These are phyloP conservation scores for Grammomys dolichurus DNA, from an alignment of 2,113 vertebrate species.

Conservation along the genomic window DNA sequence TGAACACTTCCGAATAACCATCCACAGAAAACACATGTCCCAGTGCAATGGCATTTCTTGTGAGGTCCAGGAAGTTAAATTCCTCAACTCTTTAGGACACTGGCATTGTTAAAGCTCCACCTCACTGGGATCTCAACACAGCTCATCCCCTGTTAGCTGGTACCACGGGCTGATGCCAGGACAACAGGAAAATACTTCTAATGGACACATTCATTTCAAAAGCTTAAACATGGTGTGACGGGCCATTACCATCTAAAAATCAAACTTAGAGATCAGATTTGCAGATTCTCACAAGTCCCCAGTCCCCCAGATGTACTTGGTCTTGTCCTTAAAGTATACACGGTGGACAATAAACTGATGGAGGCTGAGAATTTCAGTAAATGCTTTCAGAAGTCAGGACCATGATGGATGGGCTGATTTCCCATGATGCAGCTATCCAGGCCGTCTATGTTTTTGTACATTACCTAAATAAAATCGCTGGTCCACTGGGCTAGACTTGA, in stretches of 20 bases:
- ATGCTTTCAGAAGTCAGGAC: neutral
- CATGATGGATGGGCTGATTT: neutral
- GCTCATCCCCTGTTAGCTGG: no score
- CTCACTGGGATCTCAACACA: no score
- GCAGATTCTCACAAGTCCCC: neutral
- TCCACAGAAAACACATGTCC: neutral
- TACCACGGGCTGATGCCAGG: no score
- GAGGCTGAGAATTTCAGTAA: neutral
- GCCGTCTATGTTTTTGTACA: no score
- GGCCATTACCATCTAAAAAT: neutral
- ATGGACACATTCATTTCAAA: neutral
- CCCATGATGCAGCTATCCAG: neutral
- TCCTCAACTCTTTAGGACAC: neutral
- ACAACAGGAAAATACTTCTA: neutral
- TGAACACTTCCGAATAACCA: neutral
- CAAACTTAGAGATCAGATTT: neutral
- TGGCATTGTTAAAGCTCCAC: neutral
- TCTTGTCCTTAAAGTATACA: neutral
- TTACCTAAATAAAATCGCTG: neutral
- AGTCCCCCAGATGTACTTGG: no score
- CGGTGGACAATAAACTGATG: neutral
- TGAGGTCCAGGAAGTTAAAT: neutral
- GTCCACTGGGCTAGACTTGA: neutral
- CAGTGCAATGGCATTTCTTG: neutral
- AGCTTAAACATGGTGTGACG: neutral